Percentiles rank a stretch among this genome's conserved stretches.
phyloP scores from a whole-genome alignment of 2,113 vertebrate genomes.

The Paramormyrops kingsleyae region DNA sequence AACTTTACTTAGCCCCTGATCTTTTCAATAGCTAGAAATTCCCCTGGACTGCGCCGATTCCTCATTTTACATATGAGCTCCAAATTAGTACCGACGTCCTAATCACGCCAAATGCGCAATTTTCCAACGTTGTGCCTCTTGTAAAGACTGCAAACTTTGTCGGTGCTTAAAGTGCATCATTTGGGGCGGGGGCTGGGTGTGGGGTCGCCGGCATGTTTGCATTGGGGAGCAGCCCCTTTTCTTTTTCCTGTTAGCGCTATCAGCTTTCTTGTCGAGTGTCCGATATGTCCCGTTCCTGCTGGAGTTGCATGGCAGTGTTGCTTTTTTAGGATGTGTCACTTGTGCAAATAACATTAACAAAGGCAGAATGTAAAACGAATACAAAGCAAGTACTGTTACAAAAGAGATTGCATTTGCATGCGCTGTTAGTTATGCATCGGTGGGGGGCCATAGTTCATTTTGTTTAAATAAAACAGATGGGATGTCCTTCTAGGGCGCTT shows the following conservation, averaged over 20 bases:
- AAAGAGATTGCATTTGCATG: slow-evolving; percentile 16
- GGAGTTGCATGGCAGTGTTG: slow-evolving; percentile 21
- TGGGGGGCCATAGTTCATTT: slow-evolving; percentile 31
- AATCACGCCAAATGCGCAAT: neutral
- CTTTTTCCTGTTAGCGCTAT: slow-evolving; percentile 16
- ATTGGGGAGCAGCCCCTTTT: slow-evolving; percentile 4
- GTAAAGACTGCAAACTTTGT: neutral
- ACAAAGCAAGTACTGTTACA: neutral
- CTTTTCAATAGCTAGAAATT: too few relatives aligned
- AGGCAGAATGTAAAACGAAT: neutral
- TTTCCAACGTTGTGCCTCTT: neutral
- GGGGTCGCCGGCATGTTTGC: slow-evolving; percentile 9
- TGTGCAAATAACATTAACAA: slow-evolving; percentile 6
- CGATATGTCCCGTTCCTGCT: slow-evolving; percentile 15
- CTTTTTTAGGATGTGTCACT: slow-evolving; percentile 13
- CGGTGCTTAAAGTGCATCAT: neutral
- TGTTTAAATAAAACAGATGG: slow-evolving; percentile 28
- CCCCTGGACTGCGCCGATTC: neutral
- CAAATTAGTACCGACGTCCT: neutral
- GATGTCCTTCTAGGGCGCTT: slow-evolving; percentile 12
- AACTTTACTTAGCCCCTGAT: too few relatives aligned
- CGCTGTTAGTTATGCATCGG: slow-evolving; percentile 22
- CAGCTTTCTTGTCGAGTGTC: slow-evolving; percentile 20
- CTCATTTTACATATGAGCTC: neutral
- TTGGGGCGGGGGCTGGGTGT: neutral